These are phyloP conservation scores for Nyctibius bracteatus DNA, from an alignment of 2,113 vertebrate genomes.

Conservation along the genomic window DNA sequence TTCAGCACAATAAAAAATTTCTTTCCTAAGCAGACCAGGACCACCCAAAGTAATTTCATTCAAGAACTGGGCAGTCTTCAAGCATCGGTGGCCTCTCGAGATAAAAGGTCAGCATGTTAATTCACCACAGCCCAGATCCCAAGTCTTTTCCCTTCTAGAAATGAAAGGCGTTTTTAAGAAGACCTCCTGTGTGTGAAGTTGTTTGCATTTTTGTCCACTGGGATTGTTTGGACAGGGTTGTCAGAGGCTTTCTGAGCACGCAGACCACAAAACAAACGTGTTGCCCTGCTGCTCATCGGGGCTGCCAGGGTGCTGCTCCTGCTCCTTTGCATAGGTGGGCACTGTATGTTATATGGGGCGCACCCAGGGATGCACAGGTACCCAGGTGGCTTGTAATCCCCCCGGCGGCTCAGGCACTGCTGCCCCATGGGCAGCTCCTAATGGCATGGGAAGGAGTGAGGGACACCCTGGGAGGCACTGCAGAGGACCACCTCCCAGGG, in stretches of 20 bases:
- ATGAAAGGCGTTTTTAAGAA: constrained; percentile 51
- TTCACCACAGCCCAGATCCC: constrained; percentile 27
- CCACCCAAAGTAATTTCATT: constrained; percentile 56
- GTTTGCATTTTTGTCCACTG: constrained; percentile 37
- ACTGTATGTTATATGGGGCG: fast-evolving
- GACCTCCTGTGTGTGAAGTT: constrained; percentile 10
- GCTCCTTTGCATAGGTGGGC: background rate
- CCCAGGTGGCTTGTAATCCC: background rate
- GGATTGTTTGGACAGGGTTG: constrained; percentile 20
- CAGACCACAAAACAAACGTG: background rate
- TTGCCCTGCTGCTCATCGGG: background rate
- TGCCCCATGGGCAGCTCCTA: background rate
- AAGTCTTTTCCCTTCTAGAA: background rate
- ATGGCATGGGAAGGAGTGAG: background rate
- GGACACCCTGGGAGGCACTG: background rate
- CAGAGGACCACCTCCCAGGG: background rate
- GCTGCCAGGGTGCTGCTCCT: background rate
- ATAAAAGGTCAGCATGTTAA: constrained; percentile 63
- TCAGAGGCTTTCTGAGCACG: background rate
- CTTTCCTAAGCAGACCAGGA: constrained; percentile 19
- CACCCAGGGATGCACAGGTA: background rate
- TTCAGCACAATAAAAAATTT: constrained; percentile 26
- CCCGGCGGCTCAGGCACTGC: fast-evolving
- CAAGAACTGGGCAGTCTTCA: constrained; percentile 39
- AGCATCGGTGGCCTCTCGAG: constrained; percentile 16